Base-by-base conservation (phyloP, 2,888 invertebrate species). In the Malthinus seriepunctatus region DNA sequence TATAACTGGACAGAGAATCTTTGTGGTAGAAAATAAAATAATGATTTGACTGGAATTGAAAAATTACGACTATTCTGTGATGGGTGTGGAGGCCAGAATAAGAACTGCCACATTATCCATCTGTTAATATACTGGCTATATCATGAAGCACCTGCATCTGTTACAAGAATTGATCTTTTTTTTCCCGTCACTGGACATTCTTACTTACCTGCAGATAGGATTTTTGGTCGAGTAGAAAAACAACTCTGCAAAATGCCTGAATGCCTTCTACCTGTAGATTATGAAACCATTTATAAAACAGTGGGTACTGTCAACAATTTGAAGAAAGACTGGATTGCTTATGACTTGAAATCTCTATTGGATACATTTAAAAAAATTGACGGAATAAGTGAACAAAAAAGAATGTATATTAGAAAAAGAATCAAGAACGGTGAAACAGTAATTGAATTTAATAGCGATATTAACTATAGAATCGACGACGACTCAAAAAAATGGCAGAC, bases 51-150 rank as follows among this genome's bases (percentile, higher is more conserved):
- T 11, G 31, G 10, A 35, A 51, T 31, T 7, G 45, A 11, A 32
- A 34, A 35, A 11, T 23, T 54, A n/a, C 15, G 54, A 39, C 31
- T 54, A 32, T 54, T 54, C 34, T 31, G 38, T 46, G 48, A 48
- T 48, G 54, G 47, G 12, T 63, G 64, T 51, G 62, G 51, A 6
- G 63, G 63, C 9, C 65, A 64, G 48, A 65, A 65, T 46, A 62
- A 62, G 32, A 54, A 47, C 15, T 31, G 32, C 10, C 48, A 54
- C 31, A 32, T 38, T 38, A 12, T 54, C 14, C 53, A 53, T 46
- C 11, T 39, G 34, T 32, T 57, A 31, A 34, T 42, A 10, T 52
- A 23, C 15, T 48, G 58, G 44, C 44, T 60, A 35, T 37, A 38
- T 46, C 14, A 12, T 35, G 48, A 38, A 38, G 32, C 51, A 39